Base-by-base conservation (phyloP, 2,888 invertebrate species). In the Agonopterix alstromeriana region DNA sequence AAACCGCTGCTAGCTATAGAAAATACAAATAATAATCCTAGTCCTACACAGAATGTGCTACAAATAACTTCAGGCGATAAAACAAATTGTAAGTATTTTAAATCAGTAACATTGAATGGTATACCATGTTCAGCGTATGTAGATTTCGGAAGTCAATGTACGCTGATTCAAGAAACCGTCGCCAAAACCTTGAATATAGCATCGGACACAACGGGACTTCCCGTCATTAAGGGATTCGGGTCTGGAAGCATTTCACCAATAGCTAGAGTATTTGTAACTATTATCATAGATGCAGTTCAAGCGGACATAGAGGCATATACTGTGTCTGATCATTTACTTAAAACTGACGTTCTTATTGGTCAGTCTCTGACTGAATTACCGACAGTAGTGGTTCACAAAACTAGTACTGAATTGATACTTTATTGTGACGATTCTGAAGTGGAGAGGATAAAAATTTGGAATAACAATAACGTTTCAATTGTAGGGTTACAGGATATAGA, bases 71-170 rank as follows among this genome's bases (percentile, higher is more conserved):
- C 8, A 36, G 36, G 10, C 10, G 36, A 36, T 10, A 36, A 36
- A 36, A 10, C 8, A 1, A 44, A 52, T 43, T 11, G 44, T 38
- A 52, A 51, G 42, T 55, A 50, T 48, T 50, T 42, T 44, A 55
- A 55, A 27, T 10, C 35, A 2, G 41, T 49, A 7, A 45, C 35
- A 35, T 36, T 53, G n/a, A 49, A 56, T 44, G 46, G 43, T 36
- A 44, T 36, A 1, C 2, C 17, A 10, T 35, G 40, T 4, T 35
- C 45, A 35, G 50, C 46, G 2, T 53, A 47, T 35, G 43, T 56
- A 7, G 56, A 56, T 42, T 51, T 53, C 7, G 55, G 53, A 1
- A 53, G 53, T 38, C 45, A 56, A 35, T 53, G 53, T 12, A 51
- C 53, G 2, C 35, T 55, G 2, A 41, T 53, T 11, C 48, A 41